phyloP scores from a whole-genome alignment of 2,113 vertebrate genomes.

The Chlamydotis undulata region DNA sequence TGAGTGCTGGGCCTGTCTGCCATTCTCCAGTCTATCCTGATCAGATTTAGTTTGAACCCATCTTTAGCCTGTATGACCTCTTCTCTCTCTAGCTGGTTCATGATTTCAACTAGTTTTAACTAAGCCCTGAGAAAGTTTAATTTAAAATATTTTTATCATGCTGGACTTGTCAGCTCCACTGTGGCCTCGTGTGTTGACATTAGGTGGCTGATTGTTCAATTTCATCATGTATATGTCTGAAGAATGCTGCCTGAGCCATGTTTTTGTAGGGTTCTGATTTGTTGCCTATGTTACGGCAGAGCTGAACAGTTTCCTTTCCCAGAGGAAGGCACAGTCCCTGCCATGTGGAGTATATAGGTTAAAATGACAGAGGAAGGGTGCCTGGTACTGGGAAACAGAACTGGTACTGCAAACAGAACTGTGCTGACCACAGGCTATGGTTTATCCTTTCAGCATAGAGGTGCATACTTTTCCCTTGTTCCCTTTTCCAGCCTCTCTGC shows the following conservation, averaged over 20 bases:
- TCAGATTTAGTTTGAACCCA: background rate
- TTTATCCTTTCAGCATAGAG: background rate
- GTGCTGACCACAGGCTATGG: background rate
- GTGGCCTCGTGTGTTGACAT: background rate
- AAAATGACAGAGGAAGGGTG: background rate
- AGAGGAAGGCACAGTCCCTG: background rate
- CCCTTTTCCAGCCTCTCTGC: background rate
- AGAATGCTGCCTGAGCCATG: background rate
- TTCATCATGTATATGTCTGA: background rate
- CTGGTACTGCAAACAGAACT: background rate
- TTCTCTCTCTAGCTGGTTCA: background rate
- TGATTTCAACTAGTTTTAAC: background rate
- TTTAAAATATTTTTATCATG: constrained; percentile 10
- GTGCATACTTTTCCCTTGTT: background rate
- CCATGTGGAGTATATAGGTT: background rate
- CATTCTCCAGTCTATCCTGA: background rate
- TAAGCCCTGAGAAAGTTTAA: constrained; percentile 10
- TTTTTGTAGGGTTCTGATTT: background rate
- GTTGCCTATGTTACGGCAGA: background rate
- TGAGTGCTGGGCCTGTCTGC: background rate
- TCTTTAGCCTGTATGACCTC: background rate
- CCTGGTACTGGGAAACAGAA: background rate
- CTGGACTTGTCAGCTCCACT: background rate
- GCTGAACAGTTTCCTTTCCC: background rate
- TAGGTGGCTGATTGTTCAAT: background rate